These are phyloP conservation scores for Pemphredon lugubris DNA, from an alignment of 2,888 invertebrate genomes.

Conservation along the genomic window DNA sequence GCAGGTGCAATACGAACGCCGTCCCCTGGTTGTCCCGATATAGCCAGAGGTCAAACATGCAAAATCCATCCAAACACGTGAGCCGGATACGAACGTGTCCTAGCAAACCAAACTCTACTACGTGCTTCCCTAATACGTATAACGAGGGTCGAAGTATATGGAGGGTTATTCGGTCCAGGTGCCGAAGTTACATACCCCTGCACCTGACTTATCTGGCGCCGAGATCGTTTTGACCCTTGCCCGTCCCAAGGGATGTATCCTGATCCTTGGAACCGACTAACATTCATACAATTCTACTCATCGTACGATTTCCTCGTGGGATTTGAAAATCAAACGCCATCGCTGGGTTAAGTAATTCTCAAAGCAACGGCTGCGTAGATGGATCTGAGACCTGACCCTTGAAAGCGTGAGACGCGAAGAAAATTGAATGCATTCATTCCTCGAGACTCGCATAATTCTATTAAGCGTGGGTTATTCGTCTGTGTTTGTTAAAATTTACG, in stretches of 20 bases:
- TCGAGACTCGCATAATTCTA: too few species aligned
- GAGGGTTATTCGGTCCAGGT: slow-evolving; percentile 41
- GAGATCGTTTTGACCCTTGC: slow-evolving; percentile 17
- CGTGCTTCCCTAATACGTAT: slow-evolving; percentile 57
- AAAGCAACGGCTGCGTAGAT: too few species aligned
- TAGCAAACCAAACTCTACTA: slow-evolving; percentile 49
- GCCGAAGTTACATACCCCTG: slow-evolving; percentile 42
- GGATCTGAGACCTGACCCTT: too few species aligned
- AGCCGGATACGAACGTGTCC: slow-evolving; percentile 59
- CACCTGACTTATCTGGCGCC: slow-evolving; percentile 28
- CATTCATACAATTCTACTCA: slow-evolving; percentile 4
- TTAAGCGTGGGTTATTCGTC: too few species aligned
- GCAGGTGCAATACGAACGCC: slow-evolving; percentile 36
- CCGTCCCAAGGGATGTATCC: slow-evolving; percentile 19
- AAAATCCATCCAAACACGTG: slow-evolving; percentile 73
- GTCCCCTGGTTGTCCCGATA: slow-evolving; percentile 23
- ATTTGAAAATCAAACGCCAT: not conserved
- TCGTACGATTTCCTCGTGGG: slow-evolving; percentile 23
- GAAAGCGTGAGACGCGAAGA: too few species aligned
- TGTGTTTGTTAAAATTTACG: too few species aligned
- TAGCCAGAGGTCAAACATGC: slow-evolving; percentile 73
- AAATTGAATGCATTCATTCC: too few species aligned
- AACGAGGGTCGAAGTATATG: slow-evolving; percentile 52
- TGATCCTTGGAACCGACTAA: slow-evolving; percentile 29
- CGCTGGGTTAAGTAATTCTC: not conserved